Base-by-base conservation (phyloP, 2,888 invertebrate genomes). In the Geotrupes spiniger region DNA sequence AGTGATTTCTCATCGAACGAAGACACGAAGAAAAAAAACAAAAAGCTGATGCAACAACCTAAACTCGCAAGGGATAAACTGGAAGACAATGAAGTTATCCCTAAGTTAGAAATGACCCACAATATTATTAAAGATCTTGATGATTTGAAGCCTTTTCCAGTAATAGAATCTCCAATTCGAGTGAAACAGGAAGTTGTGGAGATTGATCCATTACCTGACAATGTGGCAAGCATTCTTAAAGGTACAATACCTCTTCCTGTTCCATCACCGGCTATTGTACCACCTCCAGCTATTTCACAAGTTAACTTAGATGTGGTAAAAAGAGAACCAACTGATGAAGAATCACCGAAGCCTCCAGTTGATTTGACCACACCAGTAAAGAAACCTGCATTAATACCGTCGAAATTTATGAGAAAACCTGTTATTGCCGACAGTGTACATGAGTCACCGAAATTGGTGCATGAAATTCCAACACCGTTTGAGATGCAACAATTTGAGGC, bases 351-450 rank as follows among this genome's bases (percentile, higher is more conserved):
- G 31, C 27, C 36, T 38, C 11, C 28, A 8, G 45, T 41, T 2
- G 49, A 49, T 15, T 41, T 40, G 2, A 33, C 39, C 2, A 40
- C 48, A 39, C 53, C 59, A 9, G 15, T 37, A 12, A 60, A 54
- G 39, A 55, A 48, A 41, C 37, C 36, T 28, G 44, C 52, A 33
- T 46, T 59, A 27, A 56, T 59, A 39, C 60, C 59, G 5, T 53
- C 57, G 8, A 58, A 59, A 38, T 57, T 59, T 36, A 29, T 59
- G 36, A 46, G 56, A 38, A 21, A 21, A 21, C 21, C 21, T 21
- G 4, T 21, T 21, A 21, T 21, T 21, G 21, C 3, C 6, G 21
- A 21, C 6, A 21, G 21, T 21, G 3, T 21, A 21, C 21, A 21
- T 3, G 6, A 21, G 6, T 21, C 21, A 4, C 21, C 21, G n/a